phyloP scores from a whole-genome alignment of 2,888 invertebrate species.

The Sialis fuliginosa region DNA sequence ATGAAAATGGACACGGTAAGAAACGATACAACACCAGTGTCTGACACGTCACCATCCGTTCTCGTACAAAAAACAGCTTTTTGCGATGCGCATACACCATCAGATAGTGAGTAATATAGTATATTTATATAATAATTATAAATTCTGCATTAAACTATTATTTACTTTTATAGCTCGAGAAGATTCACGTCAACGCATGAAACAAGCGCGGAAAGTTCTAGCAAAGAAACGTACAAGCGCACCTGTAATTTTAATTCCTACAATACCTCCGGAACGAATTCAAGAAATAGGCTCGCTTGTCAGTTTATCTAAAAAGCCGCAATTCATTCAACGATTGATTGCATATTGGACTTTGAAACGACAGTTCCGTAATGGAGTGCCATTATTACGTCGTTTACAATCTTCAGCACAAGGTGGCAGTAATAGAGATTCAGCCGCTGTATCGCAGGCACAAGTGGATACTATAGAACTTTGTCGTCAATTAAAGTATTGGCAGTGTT shows the following conservation, averaged over 20 bases:
- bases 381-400: slow-evolving; percentile 71
- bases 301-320: slow-evolving; percentile 51
- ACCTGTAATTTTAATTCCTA: slow-evolving; percentile 85
- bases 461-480: slow-evolving; percentile 66
- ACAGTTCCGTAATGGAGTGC: slow-evolving; percentile 89
- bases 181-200: slow-evolving; percentile 65
- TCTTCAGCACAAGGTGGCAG: slow-evolving; percentile 27
- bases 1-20: slow-evolving; percentile 91
- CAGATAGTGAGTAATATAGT: slow-evolving; percentile 23
- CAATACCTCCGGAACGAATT: slow-evolving; percentile 74
- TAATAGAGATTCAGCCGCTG: slow-evolving; percentile 1
- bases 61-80: slow-evolving; percentile 90
- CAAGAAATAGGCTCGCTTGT: slow-evolving; percentile 73
- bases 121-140: background rate
- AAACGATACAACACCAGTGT: slow-evolving; percentile 16
- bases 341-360: slow-evolving; percentile 97
- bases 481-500: slow-evolving; percentile 82
- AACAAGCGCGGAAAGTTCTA: slow-evolving; percentile 69
- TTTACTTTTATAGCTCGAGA: slow-evolving; percentile 25
- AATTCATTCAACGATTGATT: slow-evolving; percentile 74
- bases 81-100: slow-evolving; percentile 85
- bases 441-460: slow-evolving; percentile 22
- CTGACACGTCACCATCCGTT: slow-evolving; percentile 49
- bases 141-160: background rate
- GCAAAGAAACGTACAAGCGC: slow-evolving; percentile 80